Evolutionary conservation across 2,797 vertebrate genomes (phyloP).

Genomic region (Galaxias olidus): DNA sequence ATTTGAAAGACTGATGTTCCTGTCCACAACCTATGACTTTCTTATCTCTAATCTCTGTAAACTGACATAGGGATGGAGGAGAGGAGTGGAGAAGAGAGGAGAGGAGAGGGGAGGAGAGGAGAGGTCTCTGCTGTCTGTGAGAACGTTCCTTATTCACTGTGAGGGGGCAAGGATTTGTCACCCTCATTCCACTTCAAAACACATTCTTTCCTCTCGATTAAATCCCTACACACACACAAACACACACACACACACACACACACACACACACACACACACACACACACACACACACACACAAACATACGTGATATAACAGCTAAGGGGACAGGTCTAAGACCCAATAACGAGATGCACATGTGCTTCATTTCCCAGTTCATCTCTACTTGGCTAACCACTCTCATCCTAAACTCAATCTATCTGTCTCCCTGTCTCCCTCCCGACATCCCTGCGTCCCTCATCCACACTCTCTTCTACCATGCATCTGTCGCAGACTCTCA

Average conservation of each 20-base stretch:
- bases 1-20: no score
- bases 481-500: constrained; percentile 27
- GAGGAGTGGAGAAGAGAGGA: constrained; percentile 24
- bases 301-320: constrained; percentile 48
- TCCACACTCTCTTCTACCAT: constrained; percentile 21
- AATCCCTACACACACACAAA: no score
- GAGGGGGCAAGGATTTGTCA: no score
- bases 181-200: no score
- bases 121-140: background rate
- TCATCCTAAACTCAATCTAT: constrained; percentile 53
- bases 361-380: constrained; percentile 59
- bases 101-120: constrained; percentile 6
- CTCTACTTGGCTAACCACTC: constrained; percentile 63
- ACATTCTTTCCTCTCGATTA: no score
- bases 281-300: no score
- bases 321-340: constrained; percentile 62
- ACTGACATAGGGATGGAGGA: background rate
- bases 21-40: constrained; percentile 38
- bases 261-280: no score
- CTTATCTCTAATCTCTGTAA: constrained; percentile 36
- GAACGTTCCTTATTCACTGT: no score
- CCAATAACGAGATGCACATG: constrained; percentile 72
- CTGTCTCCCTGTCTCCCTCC: constrained; percentile 43
- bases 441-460: no score
- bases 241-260: no score